A percentile compares a stretch with the other conserved stretches of the same genome.
Conservation (phyloP, 2,888 invertebrate genomes). For the Glaucopsyche alexis region DNA sequence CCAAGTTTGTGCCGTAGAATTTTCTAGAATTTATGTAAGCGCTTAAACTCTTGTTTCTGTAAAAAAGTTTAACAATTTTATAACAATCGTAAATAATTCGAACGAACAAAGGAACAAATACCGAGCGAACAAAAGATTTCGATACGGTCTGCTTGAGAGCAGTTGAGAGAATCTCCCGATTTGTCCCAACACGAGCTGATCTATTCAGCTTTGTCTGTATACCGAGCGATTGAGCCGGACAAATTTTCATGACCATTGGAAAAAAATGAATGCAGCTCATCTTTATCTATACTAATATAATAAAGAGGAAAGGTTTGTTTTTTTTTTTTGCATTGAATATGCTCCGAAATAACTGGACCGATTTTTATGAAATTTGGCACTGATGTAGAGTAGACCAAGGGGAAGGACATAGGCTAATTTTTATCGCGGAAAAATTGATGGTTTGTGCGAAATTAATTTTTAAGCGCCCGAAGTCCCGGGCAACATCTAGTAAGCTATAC, state of each 20-base stretch:
- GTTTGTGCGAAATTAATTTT: no score
- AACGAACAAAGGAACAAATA: slow-evolving; percentile 15
- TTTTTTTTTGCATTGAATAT: no score
- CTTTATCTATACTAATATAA: no score
- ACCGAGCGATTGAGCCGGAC: neutral
- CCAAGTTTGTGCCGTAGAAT: neutral
- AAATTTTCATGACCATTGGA: neutral
- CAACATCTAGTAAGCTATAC: no score
- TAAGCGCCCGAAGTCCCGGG: no score
- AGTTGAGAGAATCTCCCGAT: neutral
- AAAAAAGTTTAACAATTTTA: slow-evolving; percentile 14
- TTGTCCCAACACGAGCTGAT: slow-evolving; percentile 3
- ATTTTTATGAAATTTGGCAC: no score
- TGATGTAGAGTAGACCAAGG: no score
- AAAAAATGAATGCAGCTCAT: neutral
- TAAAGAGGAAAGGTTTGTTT: no score
- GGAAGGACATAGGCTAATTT: no score
- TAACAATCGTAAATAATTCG: slow-evolving; percentile 17
- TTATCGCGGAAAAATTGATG: no score
- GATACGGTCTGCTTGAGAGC: slow-evolving; percentile 8
- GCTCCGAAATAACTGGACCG: no score
- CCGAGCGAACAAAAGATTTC: slow-evolving; percentile 4
- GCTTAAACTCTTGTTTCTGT: slow-evolving; percentile 20
- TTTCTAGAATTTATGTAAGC: slow-evolving; percentile 24
- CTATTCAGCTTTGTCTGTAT: slow-evolving; percentile 7